A percentile compares a stretch with the other conserved stretches of the same genome.
Conservation (phyloP, 2,797 vertebrate genomes). For the Rhinichthys osculus region DNA sequence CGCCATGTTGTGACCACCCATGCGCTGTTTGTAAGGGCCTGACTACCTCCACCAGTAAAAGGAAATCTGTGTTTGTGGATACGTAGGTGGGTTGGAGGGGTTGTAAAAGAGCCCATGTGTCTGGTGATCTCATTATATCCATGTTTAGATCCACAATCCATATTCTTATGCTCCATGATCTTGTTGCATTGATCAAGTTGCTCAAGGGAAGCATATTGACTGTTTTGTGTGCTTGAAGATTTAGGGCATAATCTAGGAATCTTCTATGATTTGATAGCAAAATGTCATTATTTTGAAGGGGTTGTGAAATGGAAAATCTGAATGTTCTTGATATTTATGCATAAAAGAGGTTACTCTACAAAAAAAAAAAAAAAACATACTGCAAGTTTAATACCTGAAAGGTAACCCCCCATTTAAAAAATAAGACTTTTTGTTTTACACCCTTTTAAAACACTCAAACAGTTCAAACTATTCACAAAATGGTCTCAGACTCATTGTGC, state of each 20-base stretch:
- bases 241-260: not conserved
- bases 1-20: conserved; percentile 39
- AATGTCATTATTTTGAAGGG: not conserved
- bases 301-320: not conserved
- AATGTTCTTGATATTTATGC: not conserved
- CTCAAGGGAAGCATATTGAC: not conserved
- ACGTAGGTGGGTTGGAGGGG: not conserved
- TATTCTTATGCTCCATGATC: not conserved
- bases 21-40: not conserved
- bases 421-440: not conserved
- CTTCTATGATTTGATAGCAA: not conserved
- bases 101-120: conserved; percentile 6
- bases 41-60: conserved; percentile 7
- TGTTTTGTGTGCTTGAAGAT: not conserved
- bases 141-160: conserved; percentile 21
- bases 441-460: not conserved
- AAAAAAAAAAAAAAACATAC: not conserved
- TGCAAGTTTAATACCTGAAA: not conserved
- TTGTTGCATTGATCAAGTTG: conserved; percentile 18
- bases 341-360: not conserved
- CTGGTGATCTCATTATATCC: conserved; percentile 38
- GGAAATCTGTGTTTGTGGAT: conserved; percentile 34
- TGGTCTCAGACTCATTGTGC: not conserved
- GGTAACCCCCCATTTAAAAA: not conserved
- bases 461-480: not conserved